Conservation (phyloP, 2,888 invertebrate genomes). For the Marasmarcha lunaedactyla region DNA sequence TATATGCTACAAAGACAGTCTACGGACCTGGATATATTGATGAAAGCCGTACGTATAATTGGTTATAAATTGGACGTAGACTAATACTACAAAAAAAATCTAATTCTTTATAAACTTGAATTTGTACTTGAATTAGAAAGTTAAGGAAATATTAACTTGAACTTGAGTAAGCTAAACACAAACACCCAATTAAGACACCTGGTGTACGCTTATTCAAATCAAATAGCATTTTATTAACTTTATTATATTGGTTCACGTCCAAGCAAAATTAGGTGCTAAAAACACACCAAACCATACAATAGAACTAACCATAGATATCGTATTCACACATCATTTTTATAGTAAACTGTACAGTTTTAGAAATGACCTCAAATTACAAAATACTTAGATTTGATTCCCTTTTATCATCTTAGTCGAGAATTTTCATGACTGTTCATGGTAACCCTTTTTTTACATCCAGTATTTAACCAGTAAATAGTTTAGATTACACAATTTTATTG, state of each 20-base stretch:
- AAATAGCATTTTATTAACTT: conserved; percentile 7
- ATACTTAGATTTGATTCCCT: conserved; percentile 8
- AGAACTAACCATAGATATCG: conserved; percentile 67
- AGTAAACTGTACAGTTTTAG: conserved; percentile 45
- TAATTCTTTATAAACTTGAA: too few relatives aligned
- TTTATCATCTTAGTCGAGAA: background rate
- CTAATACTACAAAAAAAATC: conserved; percentile 20
- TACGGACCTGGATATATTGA: conserved; percentile 66
- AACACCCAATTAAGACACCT: conserved; percentile 1
- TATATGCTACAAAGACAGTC: conserved; percentile 70
- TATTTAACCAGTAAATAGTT: conserved; percentile 5
- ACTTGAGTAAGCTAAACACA: conserved; percentile 3
- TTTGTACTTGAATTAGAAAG: too few relatives aligned
- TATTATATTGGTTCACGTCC: conserved; percentile 34
- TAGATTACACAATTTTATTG: background rate
- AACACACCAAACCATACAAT: conserved; percentile 1
- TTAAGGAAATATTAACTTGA: too few relatives aligned
- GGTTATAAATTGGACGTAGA: conserved; percentile 25
- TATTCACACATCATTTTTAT: conserved; percentile 45
- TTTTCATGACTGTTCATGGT: conserved; percentile 5
- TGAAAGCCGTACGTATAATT: conserved; percentile 66
- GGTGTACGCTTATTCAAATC: conserved; percentile 1
- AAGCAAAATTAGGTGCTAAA: conserved; percentile 28
- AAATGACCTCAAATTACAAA: background rate
- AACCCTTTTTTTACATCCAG: conserved; percentile 1